Evolutionary conservation across 2,797 vertebrate species (phyloP), one percentile per base, ranked within the genome.

Genomic region (Artibeus lituratus): DNA sequence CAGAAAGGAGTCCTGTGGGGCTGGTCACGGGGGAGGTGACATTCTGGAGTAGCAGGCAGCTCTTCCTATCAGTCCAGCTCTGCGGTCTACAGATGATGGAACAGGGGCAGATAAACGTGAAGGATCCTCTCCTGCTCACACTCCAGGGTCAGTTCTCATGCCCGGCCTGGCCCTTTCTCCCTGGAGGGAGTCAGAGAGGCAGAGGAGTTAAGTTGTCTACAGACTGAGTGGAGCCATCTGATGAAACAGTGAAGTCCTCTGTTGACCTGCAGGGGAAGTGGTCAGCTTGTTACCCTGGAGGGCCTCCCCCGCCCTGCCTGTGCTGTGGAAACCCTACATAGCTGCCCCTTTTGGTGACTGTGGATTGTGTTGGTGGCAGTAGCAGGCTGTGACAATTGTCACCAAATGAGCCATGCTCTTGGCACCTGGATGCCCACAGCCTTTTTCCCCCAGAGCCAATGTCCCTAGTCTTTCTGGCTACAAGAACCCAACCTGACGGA

Each of bases 211-310:
- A 62, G 49, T 94, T 97, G 67, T 95, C 42, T 73, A 26, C 15
- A 96, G 94, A 87, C 94, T 53, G 94, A 70, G 55, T n/a, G 86
- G 80, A 87, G 70, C 78, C 74, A 49, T 87, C 35, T 53, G 80
- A 59, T 70, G 93, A 97, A 83, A 83, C 83, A 80, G 10, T 21
- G 62, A 82, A 55, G 44, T 80, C 16, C 5, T 78, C 51, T 18
- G 89, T 4, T 55, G 80, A n/a, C 49, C 49, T 81, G 55, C 1
- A 35, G 37, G 18, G 93, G 87, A 94, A 93, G 95, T 53, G 55
- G 69, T 10, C 47, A 26, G 12, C 35, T 72, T 70, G 55, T 82
- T 37, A n/a, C 24, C 4, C 42, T 19, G 12, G 14, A 81, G 67
- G 16, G 53, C 35, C 59, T 29, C 44, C 24, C n/a, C 47, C 0